These are phyloP conservation scores for Dicrurus megarhynchus DNA, from an alignment of 2,113 vertebrate genomes.

Conservation along the genomic window DNA sequence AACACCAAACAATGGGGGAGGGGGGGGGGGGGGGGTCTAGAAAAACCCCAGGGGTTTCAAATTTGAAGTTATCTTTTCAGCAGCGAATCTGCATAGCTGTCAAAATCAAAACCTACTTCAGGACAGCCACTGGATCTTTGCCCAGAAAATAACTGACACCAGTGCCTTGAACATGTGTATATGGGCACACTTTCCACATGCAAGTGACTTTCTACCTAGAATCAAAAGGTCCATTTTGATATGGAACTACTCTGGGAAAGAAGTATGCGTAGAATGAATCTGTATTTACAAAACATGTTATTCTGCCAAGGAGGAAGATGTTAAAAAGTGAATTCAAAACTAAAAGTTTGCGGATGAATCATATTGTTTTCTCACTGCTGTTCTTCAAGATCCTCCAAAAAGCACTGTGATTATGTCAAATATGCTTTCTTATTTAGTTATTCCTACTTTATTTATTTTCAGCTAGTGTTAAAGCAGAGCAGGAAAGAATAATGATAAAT, in stretches of 20 bases:
- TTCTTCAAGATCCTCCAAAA: neutral
- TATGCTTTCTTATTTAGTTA: neutral
- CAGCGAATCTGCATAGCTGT: neutral
- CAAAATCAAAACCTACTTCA: conserved; percentile 14
- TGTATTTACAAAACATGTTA: neutral
- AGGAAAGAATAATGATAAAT: neutral
- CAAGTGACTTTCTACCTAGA: neutral
- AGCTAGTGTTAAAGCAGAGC: neutral
- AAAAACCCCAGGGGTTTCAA: neutral
- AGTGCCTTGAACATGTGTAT: neutral
- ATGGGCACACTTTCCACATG: neutral
- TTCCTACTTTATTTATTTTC: neutral
- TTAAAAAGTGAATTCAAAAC: neutral
- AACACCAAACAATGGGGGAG: neutral
- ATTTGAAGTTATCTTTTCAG: neutral
- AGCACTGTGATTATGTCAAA: neutral
- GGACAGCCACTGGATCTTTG: neutral
- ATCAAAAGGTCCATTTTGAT: neutral
- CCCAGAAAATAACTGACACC: neutral
- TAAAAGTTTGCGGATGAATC: neutral
- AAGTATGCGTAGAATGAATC: neutral
- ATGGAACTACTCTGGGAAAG: neutral
- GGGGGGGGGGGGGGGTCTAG: neutral
- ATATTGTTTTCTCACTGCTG: neutral
- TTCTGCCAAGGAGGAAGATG: neutral